phyloP scores from a whole-genome alignment of 2,797 vertebrate species.

The Pseudochirops cupreus region DNA sequence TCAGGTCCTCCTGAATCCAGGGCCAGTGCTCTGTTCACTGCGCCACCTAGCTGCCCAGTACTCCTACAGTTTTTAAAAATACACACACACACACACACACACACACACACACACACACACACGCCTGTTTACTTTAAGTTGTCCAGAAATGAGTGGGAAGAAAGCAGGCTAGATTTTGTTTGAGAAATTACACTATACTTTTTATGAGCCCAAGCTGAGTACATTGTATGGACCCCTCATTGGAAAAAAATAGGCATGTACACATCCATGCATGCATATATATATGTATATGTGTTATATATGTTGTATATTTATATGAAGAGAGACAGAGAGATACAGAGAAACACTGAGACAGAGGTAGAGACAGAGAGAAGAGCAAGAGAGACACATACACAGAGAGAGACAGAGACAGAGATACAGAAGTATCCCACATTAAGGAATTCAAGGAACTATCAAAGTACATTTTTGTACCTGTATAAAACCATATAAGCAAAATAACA shows the following conservation, averaged over 20 bases:
- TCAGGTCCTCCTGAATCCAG: no score
- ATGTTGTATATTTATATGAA: no score
- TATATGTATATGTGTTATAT: no score
- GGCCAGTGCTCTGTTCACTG: no score
- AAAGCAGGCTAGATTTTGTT: not conserved
- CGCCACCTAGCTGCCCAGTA: no score
- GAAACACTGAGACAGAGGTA: no score
- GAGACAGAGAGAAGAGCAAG: no score
- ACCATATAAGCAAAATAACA: not conserved
- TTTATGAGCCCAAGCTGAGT: not conserved
- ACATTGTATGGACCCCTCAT: not conserved
- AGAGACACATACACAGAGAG: not conserved
- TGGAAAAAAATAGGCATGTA: not conserved
- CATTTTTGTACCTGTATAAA: not conserved
- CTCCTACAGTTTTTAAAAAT: not conserved
- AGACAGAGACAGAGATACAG: not conserved
- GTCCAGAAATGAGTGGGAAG: not conserved
- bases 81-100: not conserved
- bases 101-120: not conserved
- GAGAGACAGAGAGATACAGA: no score
- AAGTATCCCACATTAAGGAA: not conserved
- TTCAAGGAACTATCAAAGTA: not conserved
- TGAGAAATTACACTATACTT: not conserved
- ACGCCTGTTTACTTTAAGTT: not conserved
- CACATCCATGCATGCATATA: no score